These are phyloP conservation scores for Brachyptera risi DNA, from an alignment of 2,888 invertebrate species.

Conservation along the genomic window DNA sequence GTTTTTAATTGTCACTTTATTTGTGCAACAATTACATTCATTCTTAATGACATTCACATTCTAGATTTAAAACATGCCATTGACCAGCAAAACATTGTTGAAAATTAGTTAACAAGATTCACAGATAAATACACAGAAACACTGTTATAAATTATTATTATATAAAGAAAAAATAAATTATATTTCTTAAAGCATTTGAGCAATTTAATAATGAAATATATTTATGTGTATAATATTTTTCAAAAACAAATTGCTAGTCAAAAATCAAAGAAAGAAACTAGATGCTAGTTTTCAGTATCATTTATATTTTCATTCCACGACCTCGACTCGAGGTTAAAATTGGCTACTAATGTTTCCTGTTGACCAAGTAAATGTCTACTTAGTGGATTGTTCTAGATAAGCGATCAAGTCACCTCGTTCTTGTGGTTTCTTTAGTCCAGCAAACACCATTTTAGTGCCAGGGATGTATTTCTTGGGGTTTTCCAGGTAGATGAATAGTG, in stretches of 20 bases:
- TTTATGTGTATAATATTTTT: constrained; percentile 14
- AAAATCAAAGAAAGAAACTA: constrained; percentile 9
- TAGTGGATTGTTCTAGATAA: constrained; percentile 78
- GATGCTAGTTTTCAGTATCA: constrained; percentile 18
- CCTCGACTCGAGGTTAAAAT: constrained; percentile 18
- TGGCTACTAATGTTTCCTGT: constrained; percentile 9
- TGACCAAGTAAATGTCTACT: constrained; percentile 54
- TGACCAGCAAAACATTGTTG: constrained; percentile 18
- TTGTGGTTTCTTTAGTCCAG: constrained; percentile 91
- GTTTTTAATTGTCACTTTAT: neutral
- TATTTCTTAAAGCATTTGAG: neutral
- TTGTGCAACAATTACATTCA: neutral
- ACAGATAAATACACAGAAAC: constrained; percentile 1
- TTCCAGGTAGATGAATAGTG: constrained; percentile 91
- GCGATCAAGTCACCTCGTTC: constrained; percentile 94
- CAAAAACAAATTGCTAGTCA: constrained; percentile 8
- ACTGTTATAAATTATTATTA: no score
- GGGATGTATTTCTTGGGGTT: constrained; percentile 99
- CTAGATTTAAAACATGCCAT: constrained; percentile 2
- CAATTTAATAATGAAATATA: neutral
- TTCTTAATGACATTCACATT: neutral
- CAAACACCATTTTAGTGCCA: constrained; percentile 99
- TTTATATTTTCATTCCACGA: constrained; percentile 14
- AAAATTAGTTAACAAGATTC: constrained; percentile 4
- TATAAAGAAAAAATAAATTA: no score